phyloP scores from a whole-genome alignment of 1,140 invertebrate genomes.

The Ditylenchus dipsaci region DNA sequence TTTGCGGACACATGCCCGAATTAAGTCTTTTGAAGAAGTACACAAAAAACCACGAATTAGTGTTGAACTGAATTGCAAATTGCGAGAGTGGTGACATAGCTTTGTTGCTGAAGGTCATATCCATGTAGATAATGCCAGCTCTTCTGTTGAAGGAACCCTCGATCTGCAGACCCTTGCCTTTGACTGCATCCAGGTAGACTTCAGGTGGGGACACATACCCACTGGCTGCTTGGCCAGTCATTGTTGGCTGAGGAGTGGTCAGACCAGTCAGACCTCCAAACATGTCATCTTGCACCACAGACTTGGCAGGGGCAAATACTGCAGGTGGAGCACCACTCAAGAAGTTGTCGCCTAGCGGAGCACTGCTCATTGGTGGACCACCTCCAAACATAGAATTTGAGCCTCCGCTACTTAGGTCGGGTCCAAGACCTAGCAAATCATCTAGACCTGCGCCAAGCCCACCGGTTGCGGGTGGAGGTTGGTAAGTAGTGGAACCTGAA shows the following conservation, averaged over 20 bases:
- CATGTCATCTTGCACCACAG: conserved; percentile 6
- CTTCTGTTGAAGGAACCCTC: conserved; percentile 86
- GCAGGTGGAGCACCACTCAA: conserved; percentile 27
- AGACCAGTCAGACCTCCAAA: neutral
- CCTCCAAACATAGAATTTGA: conserved; percentile 71
- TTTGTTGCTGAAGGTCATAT: conserved; percentile 92
- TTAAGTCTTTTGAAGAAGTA: no score
- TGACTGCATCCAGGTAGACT: conserved; percentile 46
- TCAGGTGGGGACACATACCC: neutral
- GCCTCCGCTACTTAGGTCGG: neutral
- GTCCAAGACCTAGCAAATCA: conserved; percentile 12
- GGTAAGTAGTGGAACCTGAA: neutral
- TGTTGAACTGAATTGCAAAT: conserved; percentile 97
- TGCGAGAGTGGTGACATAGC: conserved; percentile 93
- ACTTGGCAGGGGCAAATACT: conserved; percentile 25
- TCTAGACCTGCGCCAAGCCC: neutral
- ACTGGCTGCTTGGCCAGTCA: conserved; percentile 17
- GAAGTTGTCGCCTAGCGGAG: neutral
- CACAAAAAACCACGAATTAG: conserved; percentile 69
- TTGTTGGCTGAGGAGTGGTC: conserved; percentile 19
- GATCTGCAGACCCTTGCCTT: conserved; percentile 81
- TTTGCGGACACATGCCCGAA: no score
- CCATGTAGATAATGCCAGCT: conserved; percentile 83
- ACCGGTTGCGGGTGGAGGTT: neutral
- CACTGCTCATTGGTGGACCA: conserved; percentile 59